A percentile compares a stretch with the other conserved stretches of the same genome.
phyloP scores from a whole-genome alignment of 1,140 invertebrate genomes.

The Sitophilus oryzae region DNA sequence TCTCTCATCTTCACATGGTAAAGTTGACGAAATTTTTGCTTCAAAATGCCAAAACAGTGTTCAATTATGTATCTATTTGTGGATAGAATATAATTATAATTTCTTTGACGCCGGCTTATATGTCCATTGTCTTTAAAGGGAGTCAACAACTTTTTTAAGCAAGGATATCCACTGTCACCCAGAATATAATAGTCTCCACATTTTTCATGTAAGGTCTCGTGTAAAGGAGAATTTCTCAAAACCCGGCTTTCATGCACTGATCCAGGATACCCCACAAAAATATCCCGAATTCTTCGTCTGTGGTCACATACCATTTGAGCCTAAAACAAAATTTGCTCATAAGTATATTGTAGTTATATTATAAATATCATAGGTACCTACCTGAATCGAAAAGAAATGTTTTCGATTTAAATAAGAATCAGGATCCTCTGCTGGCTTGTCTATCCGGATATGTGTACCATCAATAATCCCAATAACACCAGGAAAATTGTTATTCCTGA shows the following conservation, averaged over 20 bases:
- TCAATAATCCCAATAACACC: too few relatives aligned
- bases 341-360: too few relatives aligned
- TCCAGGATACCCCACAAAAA: constrained; percentile 30
- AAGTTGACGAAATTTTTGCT: too few relatives aligned
- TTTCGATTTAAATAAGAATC: too few relatives aligned
- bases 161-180: constrained; percentile 21
- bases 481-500: too few relatives aligned
- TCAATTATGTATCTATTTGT: constrained; percentile 21
- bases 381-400: too few relatives aligned
- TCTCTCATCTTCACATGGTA: constrained; percentile 21
- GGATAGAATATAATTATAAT: constrained; percentile 20
- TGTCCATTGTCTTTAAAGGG: constrained; percentile 17
- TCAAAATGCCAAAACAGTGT: constrained; percentile 22
- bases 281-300: constrained; percentile 22
- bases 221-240: constrained; percentile 19
- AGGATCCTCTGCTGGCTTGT: too few relatives aligned
- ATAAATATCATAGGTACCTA: too few relatives aligned
- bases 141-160: constrained; percentile 13
- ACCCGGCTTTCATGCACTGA: constrained; percentile 33
- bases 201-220: constrained; percentile 8
- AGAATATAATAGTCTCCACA: constrained; percentile 15
- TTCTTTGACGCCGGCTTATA: constrained; percentile 2
- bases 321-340: constrained; percentile 19
- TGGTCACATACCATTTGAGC: constrained; percentile 28
- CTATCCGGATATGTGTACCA: too few relatives aligned